A percentile compares a stretch with the other conserved stretches of the same genome.
Conservation (phyloP, 2,113 vertebrate species). For the Phaethornis superciliosus region DNA sequence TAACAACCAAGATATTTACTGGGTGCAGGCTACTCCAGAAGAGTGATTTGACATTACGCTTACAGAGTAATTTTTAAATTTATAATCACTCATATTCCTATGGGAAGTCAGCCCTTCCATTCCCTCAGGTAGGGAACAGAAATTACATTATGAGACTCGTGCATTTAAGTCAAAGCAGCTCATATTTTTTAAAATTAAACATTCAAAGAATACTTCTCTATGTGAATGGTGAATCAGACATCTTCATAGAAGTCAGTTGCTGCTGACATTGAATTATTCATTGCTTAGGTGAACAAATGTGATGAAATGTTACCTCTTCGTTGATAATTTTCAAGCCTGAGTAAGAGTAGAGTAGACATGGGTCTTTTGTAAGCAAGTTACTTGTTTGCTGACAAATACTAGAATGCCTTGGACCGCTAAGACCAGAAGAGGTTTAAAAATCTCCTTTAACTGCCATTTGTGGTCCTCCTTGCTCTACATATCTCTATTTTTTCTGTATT, state of each 20-base stretch:
- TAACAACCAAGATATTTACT: not conserved
- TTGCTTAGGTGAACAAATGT: not conserved
- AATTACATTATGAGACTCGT: not conserved
- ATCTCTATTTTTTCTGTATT: not conserved
- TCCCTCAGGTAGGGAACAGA: not conserved
- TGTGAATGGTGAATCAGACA: not conserved
- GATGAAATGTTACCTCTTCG: not conserved
- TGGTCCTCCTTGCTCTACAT: not conserved
- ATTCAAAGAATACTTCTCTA: not conserved
- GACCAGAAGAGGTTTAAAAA: not conserved
- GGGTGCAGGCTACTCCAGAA: not conserved
- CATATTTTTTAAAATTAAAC: not conserved
- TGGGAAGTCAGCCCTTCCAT: not conserved
- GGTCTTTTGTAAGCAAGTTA: not conserved
- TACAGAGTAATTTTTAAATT: not conserved
- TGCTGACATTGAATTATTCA: not conserved
- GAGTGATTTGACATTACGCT: not conserved
- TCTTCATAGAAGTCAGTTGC: not conserved
- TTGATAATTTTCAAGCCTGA: not conserved
- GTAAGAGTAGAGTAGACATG: not conserved
- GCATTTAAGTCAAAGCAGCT: not conserved
- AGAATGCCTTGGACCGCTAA: not conserved
- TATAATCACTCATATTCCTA: not conserved
- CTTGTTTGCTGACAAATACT: not conserved
- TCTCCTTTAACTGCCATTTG: not conserved